phyloP scores from a whole-genome alignment of 2,113 vertebrate species.

The Thryonomys swinderianus region DNA sequence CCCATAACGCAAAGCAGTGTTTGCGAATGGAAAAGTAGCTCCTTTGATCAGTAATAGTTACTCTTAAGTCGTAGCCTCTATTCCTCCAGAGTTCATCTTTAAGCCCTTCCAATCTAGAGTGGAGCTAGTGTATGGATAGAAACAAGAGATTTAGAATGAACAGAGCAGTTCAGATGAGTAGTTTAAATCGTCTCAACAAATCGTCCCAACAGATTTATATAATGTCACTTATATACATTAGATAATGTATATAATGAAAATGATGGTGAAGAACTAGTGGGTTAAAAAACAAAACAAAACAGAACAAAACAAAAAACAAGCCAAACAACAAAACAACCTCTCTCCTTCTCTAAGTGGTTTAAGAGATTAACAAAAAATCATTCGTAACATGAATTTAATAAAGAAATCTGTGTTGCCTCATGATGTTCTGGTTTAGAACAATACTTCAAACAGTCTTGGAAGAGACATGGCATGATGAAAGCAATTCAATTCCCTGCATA shows the following conservation, averaged over 20 bases:
- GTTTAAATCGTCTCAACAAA: slow-evolving; percentile 86
- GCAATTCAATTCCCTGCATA: slow-evolving; percentile 75
- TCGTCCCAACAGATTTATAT: slow-evolving; percentile 83
- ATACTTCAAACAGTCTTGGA: slow-evolving; percentile 82
- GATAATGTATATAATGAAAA: slow-evolving; percentile 79
- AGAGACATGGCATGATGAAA: slow-evolving; percentile 80
- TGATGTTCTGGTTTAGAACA: slow-evolving; percentile 73
- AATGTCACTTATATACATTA: slow-evolving; percentile 73
- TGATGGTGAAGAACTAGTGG: slow-evolving; percentile 81
- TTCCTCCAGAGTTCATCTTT: slow-evolving; percentile 99
- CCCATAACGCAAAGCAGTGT: slow-evolving; percentile 91
- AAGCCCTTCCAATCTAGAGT: slow-evolving; percentile 99
- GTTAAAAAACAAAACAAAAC: slow-evolving; percentile 68
- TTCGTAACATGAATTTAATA: slow-evolving; percentile 80
- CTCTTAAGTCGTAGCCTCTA: slow-evolving; percentile 99
- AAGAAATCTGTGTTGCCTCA: slow-evolving; percentile 71
- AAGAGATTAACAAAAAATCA: slow-evolving; percentile 65
- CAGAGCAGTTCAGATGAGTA: slow-evolving; percentile 90
- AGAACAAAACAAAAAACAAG: slow-evolving; percentile 18
- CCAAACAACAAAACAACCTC: slow-evolving; percentile 39
- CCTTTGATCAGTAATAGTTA: slow-evolving; percentile 98
- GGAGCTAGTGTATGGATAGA: slow-evolving; percentile 97
- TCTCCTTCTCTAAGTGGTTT: slow-evolving; percentile 68
- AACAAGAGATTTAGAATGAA: slow-evolving; percentile 94
- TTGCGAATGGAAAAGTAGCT: slow-evolving; percentile 94